Percentiles rank a stretch among this genome's conserved stretches.
These are phyloP conservation scores for Plemyria rubiginata DNA, from an alignment of 2,888 invertebrate species.

Conservation along the genomic window DNA sequence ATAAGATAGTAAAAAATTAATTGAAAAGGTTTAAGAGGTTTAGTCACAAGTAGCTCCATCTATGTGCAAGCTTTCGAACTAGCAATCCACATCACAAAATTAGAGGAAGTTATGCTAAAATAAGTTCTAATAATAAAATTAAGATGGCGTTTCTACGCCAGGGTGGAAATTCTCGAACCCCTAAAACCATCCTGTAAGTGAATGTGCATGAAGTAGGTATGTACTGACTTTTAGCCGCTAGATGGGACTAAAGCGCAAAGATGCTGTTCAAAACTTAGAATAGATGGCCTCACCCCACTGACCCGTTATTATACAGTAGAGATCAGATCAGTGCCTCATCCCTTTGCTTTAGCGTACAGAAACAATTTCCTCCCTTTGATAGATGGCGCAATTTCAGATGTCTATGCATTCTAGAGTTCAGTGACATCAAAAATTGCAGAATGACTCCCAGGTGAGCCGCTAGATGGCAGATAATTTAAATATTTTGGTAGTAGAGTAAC, in stretches of 20 bases:
- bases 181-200: background rate
- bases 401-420: background rate
- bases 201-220: too few relatives aligned
- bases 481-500: background rate
- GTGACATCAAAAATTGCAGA: too few relatives aligned
- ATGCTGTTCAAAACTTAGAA: background rate
- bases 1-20: too few relatives aligned
- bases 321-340: too few relatives aligned
- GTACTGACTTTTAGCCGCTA: background rate
- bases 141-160: background rate
- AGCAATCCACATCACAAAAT: too few relatives aligned
- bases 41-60: background rate
- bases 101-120: too few relatives aligned
- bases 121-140: background rate
- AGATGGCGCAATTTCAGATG: conserved; percentile 2
- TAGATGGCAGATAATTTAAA: background rate
- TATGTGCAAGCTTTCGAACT: background rate
- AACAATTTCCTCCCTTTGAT: background rate
- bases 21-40: too few relatives aligned
- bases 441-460: too few relatives aligned
- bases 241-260: background rate
- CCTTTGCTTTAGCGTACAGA: background rate
- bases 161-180: background rate
- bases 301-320: too few relatives aligned
- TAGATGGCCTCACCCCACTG: too few relatives aligned